These are phyloP conservation scores for Melopsittacus undulatus DNA, from an alignment of 2,797 vertebrate genomes.

Conservation along the genomic window DNA sequence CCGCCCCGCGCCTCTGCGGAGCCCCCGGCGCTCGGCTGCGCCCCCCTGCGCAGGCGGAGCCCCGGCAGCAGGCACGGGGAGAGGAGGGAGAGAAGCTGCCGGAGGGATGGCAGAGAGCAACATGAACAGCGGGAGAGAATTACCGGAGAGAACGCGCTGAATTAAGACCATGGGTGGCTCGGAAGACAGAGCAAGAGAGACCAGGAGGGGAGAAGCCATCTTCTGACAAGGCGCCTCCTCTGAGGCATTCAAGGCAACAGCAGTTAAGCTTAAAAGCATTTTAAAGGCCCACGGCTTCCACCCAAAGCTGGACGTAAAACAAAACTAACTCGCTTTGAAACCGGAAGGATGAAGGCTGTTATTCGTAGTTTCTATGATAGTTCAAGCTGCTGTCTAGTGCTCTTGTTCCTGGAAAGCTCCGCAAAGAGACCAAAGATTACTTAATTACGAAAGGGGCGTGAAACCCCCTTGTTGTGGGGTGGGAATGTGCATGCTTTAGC, in stretches of 20 bases:
- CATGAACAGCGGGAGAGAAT: accelerated
- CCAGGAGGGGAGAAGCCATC: background rate
- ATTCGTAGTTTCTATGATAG: background rate
- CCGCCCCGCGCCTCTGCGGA: background rate
- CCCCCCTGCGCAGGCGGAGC: no score
- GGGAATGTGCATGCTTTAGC: background rate
- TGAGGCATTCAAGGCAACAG: background rate
- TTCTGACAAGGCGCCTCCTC: background rate
- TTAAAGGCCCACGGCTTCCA: background rate
- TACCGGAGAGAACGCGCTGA: background rate
- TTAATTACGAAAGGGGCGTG: background rate
- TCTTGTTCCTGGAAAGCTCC: background rate
- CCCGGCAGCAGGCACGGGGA: background rate
- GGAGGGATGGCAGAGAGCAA: no score
- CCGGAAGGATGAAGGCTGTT: no score
- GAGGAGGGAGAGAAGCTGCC: background rate
- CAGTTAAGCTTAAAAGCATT: background rate
- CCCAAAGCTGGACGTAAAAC: background rate
- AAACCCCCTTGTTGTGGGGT: background rate
- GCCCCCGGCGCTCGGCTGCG: accelerated
- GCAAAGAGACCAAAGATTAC: background rate
- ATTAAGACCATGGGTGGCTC: accelerated
- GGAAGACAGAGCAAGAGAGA: background rate
- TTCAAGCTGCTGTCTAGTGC: no score
- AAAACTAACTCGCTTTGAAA: background rate